Base-by-base conservation (phyloP, 2,113 vertebrate genomes). In the Cyphotilapia sp. region DNA sequence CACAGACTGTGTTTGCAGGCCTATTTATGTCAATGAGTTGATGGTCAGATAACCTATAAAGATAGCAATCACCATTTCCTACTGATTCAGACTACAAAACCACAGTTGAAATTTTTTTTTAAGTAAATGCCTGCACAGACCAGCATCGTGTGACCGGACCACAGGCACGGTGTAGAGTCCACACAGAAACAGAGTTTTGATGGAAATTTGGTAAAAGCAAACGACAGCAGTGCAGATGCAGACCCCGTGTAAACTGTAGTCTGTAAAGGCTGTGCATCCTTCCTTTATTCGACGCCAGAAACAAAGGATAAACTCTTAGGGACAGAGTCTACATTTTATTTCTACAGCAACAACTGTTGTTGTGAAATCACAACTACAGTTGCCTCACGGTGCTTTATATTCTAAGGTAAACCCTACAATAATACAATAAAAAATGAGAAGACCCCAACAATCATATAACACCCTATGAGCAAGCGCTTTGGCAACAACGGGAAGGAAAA, bases 91-190 rank as follows among this genome's bases (percentile, higher is more conserved):
- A 10, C 40, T 74, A 1, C 1, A 45, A 27, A 74, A 74, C 69
- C 40, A 74, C 8, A 45, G 69, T 7, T 76, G 14, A 29, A 16
- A 1, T 0, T 2, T 7, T 42, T 38, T 2, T 38, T 74, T 1
- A 27, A 76, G 40, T 22, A 0, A 66, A 66, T 66, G 33, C 33
- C 10, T 66, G 61, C 61, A 66, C 11, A 38, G 33, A 13, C 19
- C 33, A 12, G 7, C 19, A 22, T 13, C 3, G 2, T 38, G 61
- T 66, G 61, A 66, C 61, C 3, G 33, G 66, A 24, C 38, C 66
- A 42, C 12, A 76, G 22, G 24, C 38, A 7, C 2, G 1, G 22
- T 74, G 22, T 27, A 27, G 40, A 45, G 69, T 17, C 14, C 14
- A 74, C 38, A 29, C 22, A 74, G 0, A 27, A 74, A 45, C 13